phyloP scores from a whole-genome alignment of 1,140 invertebrate genomes.

The Ceratina japonica region DNA sequence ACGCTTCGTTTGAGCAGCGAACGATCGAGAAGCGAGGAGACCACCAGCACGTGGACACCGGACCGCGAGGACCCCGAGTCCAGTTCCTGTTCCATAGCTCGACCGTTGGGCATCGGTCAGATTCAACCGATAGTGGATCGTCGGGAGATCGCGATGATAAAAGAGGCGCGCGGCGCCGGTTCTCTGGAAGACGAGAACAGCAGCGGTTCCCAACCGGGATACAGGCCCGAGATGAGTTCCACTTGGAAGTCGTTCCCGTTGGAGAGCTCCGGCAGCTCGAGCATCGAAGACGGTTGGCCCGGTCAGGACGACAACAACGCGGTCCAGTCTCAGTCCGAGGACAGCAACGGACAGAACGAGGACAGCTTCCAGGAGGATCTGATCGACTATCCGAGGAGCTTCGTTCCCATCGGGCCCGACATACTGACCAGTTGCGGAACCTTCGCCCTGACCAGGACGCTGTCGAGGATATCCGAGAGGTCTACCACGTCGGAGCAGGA shows the following conservation, averaged over 20 bases:
- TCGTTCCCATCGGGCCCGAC: slow-evolving; percentile 84
- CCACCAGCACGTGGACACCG: slow-evolving; percentile 76
- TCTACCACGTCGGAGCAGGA: slow-evolving; percentile 92
- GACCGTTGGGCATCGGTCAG: slow-evolving; percentile 87
- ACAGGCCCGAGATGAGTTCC: slow-evolving; percentile 83
- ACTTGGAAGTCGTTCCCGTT: slow-evolving; percentile 90
- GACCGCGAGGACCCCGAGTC: slow-evolving; percentile 87
- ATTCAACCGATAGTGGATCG: slow-evolving; percentile 76
- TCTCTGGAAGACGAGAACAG: slow-evolving; percentile 81
- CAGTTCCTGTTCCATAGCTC: slow-evolving; percentile 88
- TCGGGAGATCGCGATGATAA: slow-evolving; percentile 73
- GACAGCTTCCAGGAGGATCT: slow-evolving; percentile 87
- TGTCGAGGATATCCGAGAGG: slow-evolving; percentile 91
- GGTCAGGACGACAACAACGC: slow-evolving; percentile 85
- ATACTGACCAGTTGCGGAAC: slow-evolving; percentile 85
- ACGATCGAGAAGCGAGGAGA: slow-evolving; percentile 76
- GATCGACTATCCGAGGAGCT: slow-evolving; percentile 85
- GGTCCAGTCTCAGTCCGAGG: slow-evolving; percentile 80
- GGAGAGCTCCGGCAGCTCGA: slow-evolving; percentile 88
- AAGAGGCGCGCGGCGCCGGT: slow-evolving; percentile 62
- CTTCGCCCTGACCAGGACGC: slow-evolving; percentile 86
- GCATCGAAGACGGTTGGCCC: slow-evolving; percentile 89
- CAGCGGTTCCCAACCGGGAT: slow-evolving; percentile 85
- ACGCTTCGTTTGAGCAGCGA: slow-evolving; percentile 75
- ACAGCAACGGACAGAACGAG: slow-evolving; percentile 82